Evolutionary conservation across 2,888 invertebrate species (phyloP), one percentile per base, ranked within the genome.

Genomic region (Platypus cylindrus): DNA sequence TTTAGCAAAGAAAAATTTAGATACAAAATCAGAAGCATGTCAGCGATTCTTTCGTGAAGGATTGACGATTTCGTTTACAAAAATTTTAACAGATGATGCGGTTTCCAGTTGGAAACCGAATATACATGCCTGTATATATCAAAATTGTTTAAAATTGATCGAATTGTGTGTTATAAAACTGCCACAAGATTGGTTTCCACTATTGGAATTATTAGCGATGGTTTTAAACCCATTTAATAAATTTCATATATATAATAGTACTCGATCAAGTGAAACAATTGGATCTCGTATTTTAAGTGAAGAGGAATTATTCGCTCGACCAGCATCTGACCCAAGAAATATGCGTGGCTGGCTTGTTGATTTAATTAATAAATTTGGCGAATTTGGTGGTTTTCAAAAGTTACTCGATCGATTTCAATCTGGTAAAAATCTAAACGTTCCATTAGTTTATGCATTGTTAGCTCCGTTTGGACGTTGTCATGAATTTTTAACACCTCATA

Each of bases 41-140:
- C 90, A 93, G 60, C 73, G 89, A 49, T 95, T 95, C 67, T 93
- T 91, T 68, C 78, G 86, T 52, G 93, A 94, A 60, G 90, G 91
- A 32, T 71, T 95, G 48, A 89, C 90, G 42, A 76, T 85, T 48
- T 94, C 94, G 33, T 95, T 95, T 63, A 87, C 87, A 31, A 94
- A 94, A 68, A 91, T 95, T 57, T 71, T 95, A 54, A 93, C 93
- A 12, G 95, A 95, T 63, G 95, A 95, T 64, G 94, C 95, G 34
- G 94, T 95, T 32, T 86, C 86, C 55, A 91, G 91, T 54, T 95
- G 95, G 95, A 95, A 94, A 65, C 76, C 79, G 54, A 94, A 94
- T 63, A 95, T 95, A 58, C 94, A 95, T 62, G 82, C 80, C 60
- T 93, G 90, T 66, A 94, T 95, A 50, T 75, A 89, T 55, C 80